Evolutionary conservation across 2,797 vertebrate species (phyloP), one percentile per base, ranked within the genome.

Genomic region (Hyperoplus lanceolatus): DNA sequence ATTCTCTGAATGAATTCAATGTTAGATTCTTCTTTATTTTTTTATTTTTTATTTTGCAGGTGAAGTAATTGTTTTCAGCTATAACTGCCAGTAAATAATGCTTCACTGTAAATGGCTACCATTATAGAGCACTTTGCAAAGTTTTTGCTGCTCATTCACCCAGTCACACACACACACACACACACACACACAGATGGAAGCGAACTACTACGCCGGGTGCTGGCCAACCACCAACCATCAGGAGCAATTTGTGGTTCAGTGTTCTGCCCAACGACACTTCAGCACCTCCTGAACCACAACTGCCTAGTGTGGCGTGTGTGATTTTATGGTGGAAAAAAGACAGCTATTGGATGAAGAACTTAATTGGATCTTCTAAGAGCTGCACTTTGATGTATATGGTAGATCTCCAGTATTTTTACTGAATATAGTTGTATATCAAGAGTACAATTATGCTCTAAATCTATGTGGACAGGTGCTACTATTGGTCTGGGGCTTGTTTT

Each of bases 1-100:
- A 36, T 70, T 75, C 38, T 73, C 18, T 72, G 63, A 80, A 71
- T 45, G 80, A 38, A 49, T 67, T 71, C 64, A 55, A 63, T 84
- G 48, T 72, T 39, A 70, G 56, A 46, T 38, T 43, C 29, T 29
- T 29, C 29, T 29, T 29, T 29, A 29, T 29, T 29, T 29, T 29
- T 3, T 3, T 29, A 3, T 58, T 73, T 63, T 60, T 63, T 63
- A 55, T 59, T 56, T 61, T 60, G 64, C 51, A 65, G 4, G 0
- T 64, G 2, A 65, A 42, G 58, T 46, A 4, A 79, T 49, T 77
- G 73, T 77, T 82, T 84, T 67, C 21, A 54, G 49, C 18, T 4
- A 13, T 38, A 61, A 54, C 46, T 54, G 18, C 49, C 46, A 61
- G 21, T 41, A 74, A 64, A 77, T 65, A 2, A 61, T 4, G 43